phyloP scores from a whole-genome alignment of 2,113 vertebrate genomes.

The Platysternon megacephalum region DNA sequence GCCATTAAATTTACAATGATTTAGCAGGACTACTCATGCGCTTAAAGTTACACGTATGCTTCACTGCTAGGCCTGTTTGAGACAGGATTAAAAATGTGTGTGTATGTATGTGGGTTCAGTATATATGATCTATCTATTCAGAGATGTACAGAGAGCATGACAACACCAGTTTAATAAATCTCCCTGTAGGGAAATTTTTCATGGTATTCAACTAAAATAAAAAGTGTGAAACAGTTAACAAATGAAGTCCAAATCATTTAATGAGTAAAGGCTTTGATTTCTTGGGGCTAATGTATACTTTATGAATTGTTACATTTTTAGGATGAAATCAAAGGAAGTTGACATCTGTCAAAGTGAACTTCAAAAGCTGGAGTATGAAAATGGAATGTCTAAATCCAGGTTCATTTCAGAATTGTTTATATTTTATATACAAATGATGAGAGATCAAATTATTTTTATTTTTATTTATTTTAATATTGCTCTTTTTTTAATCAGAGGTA shows the following conservation, averaged over 20 bases:
- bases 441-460: not conserved
- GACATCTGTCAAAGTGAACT: conserved; percentile 80
- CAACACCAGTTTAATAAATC: not conserved
- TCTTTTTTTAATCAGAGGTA: not conserved
- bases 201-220: not conserved
- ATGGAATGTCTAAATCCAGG: conserved; percentile 80
- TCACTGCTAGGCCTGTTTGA: not conserved
- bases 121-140: not conserved
- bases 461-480: not conserved
- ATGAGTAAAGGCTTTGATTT: not conserved
- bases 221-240: not conserved
- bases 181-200: not conserved
- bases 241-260: not conserved
- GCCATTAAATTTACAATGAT: not conserved
- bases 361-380: conserved; percentile 79
- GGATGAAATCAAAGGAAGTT: conserved; percentile 81
- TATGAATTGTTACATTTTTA: conserved; percentile 64
- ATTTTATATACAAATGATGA: not conserved
- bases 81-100: not conserved
- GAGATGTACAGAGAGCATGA: no score
- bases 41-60: not conserved
- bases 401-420: conserved; percentile 55
- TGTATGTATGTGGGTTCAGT: not conserved
- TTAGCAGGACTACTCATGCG: not conserved
- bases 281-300: not conserved